Percentiles rank a stretch among this genome's conserved stretches.
Conservation (phyloP, 37 sponge, comb jelly and placozoan genomes). For the Crambe crambe region DNA sequence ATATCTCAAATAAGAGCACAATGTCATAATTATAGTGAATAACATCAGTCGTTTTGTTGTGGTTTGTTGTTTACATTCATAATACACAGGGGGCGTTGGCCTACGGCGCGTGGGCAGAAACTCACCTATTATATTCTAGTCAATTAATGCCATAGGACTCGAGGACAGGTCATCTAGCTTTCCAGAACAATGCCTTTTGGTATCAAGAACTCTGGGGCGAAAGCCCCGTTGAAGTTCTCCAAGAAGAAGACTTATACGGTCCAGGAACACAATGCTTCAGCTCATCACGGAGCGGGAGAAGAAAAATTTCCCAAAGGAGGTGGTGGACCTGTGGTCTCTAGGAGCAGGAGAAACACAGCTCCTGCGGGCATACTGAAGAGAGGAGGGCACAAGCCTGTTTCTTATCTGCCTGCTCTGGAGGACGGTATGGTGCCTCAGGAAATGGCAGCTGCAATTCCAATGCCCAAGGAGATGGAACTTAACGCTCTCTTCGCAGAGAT, state of each 20-base stretch:
- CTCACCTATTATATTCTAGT: no score
- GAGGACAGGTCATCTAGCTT: not conserved
- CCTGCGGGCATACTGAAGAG: conserved; percentile 33
- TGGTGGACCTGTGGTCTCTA: not conserved
- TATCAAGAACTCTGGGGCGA: not conserved
- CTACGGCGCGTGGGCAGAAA: no score
- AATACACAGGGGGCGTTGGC: no score
- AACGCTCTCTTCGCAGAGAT: conserved; percentile 61
- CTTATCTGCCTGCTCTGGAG: not conserved
- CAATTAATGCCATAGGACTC: no score
- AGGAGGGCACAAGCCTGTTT: not conserved
- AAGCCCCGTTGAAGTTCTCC: not conserved
- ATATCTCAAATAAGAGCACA: no score
- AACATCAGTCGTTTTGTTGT: no score
- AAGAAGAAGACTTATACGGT: conserved; percentile 20
- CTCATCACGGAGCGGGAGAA: no score
- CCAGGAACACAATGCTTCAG: no score
- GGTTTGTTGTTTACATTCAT: no score
- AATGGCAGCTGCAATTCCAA: conserved; percentile 65
- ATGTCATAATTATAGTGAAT: no score
- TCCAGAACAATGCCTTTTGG: not conserved
- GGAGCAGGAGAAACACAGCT: not conserved
- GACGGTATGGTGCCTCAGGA: conserved; percentile 52
- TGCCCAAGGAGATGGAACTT: conserved; percentile 69
- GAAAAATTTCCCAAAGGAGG: not conserved